A percentile compares a stretch with the other conserved stretches of the same genome.
Conservation (phyloP, 2,797 vertebrate species). For the Hypotaenidia okinawae region DNA sequence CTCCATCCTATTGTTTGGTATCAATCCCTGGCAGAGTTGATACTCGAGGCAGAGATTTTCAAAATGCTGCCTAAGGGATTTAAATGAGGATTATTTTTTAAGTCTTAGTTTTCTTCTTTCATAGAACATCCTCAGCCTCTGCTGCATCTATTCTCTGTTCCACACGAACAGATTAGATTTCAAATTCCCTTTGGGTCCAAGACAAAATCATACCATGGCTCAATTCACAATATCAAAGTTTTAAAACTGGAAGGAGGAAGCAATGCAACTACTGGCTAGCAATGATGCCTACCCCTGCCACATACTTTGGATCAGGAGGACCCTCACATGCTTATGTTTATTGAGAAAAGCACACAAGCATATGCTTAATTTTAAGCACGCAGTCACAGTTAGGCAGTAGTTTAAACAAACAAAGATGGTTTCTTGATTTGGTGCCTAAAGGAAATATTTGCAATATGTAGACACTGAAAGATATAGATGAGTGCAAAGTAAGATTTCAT, state of each 20-base stretch:
- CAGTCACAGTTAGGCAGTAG: not conserved
- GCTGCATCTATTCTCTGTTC: not conserved
- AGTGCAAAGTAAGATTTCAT: not conserved
- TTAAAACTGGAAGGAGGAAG: not conserved
- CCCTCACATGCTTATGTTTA: not conserved
- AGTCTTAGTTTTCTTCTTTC: slow-evolving; percentile 30
- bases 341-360: not conserved
- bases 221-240: not conserved
- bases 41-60: slow-evolving; percentile 26
- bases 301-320: fast-evolving
- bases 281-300: not conserved
- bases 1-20: not conserved
- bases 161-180: not conserved
- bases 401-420: not conserved
- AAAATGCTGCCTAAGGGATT: slow-evolving; percentile 17
- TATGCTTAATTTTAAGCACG: not conserved
- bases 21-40: not conserved
- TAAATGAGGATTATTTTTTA: slow-evolving; percentile 56
- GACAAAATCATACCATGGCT: not conserved
- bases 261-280: not conserved
- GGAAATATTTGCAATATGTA: not conserved
- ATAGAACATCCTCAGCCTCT: not conserved
- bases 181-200: not conserved
- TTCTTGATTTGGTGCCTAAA: not conserved
- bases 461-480: not conserved